Evolutionary conservation across 2,113 vertebrate species (phyloP).

Genomic region (Apodemus speciosus): DNA sequence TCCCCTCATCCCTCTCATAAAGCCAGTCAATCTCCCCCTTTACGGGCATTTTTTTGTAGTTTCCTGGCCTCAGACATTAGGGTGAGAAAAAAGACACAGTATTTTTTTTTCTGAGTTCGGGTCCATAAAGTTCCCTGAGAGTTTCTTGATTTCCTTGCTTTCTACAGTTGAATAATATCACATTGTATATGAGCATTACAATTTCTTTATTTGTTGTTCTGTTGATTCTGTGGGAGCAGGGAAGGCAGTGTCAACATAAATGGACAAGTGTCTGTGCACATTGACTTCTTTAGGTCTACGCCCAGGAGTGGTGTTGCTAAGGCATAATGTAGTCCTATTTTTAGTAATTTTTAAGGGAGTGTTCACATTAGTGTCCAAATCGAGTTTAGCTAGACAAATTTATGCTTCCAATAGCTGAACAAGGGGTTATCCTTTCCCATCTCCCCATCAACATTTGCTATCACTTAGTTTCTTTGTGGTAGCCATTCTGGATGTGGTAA

Average conservation of each 20-base stretch:
- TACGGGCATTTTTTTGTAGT: not conserved
- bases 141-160: not conserved
- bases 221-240: not conserved
- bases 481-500: not conserved
- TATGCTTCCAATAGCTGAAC: not conserved
- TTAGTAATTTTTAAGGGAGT: not conserved
- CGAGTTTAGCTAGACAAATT: not conserved
- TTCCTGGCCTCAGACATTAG: not conserved
- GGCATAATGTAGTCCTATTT: not conserved
- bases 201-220: not conserved
- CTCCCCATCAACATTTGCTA: not conserved
- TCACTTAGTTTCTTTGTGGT: not conserved
- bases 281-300: not conserved
- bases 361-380: not conserved
- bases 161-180: not conserved
- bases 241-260: not conserved
- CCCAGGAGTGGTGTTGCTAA: not conserved
- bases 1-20: not conserved
- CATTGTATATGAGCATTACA: not conserved
- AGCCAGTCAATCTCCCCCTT: not conserved
- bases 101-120: not conserved
- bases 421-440: not conserved
- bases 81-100: not conserved
- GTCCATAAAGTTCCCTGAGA: not conserved
- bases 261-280: not conserved